Evolutionary conservation across 1,140 invertebrate genomes (phyloP), one percentile per base, ranked within the genome.

Genomic region (Trinorchestia longiramus): DNA sequence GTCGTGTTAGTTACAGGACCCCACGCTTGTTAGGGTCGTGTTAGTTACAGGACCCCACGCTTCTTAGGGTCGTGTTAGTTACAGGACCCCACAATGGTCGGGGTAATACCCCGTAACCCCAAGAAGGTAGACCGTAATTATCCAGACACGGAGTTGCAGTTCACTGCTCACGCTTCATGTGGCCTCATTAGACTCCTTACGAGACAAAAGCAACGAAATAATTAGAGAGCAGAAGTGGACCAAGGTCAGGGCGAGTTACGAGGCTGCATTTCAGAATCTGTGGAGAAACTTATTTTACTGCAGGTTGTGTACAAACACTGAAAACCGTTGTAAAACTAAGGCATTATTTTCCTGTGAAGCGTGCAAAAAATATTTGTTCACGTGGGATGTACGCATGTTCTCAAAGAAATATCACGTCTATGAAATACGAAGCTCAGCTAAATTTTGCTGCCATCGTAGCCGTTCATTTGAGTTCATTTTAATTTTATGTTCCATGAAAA

Each of bases 71-170:
- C n/a, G n/a, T n/a, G n/a, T n/a, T n/a, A n/a, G n/a, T n/a, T n/a
- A n/a, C n/a, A n/a, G n/a, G 17, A 77, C 62, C 62, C 62, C 40
- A 77, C 17, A 77, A 17, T 77, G 17, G 40, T 19, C 62, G 40
- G 40, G 62, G 40, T 19, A 77, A 19, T 19, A 77, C 62, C 17
- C 17, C 17, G 40, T 19, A 77, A 77, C 62, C 62, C 62, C 62
- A 77, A 77, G 40, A 40, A n/a, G n/a, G n/a, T n/a, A n/a, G n/a
- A n/a, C n/a, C n/a, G 87, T 87, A 87, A 87, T 87, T 87, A 87
- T 36, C 87, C 87, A 41, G 87, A 87, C 87, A 87, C 87, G 87
- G 87, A 36, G 87, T 87, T 87, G 36, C 36, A 87, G 87, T 87
- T 87, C 87, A 87, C 4, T 36, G 87, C 4, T 41, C 87, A 87